Evolutionary conservation across 2,888 invertebrate species (phyloP).

Genomic region (Platycnemis pennipes): DNA sequence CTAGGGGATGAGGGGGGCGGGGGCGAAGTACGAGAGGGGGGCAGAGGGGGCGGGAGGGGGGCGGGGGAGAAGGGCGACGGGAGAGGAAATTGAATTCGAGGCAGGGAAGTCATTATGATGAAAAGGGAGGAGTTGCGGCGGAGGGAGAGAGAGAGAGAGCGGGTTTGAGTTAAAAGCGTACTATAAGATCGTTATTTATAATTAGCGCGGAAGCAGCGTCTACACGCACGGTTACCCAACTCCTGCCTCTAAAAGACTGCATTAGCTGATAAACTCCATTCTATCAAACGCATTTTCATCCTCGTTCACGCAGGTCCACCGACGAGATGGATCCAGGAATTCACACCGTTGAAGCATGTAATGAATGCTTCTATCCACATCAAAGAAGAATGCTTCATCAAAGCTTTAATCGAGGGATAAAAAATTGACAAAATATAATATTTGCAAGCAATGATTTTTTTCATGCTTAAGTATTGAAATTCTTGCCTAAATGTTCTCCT

Average conservation of each 20-base stretch:
- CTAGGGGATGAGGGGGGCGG: background rate
- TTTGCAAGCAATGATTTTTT: background rate
- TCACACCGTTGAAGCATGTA: background rate
- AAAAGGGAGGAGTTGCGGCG: background rate
- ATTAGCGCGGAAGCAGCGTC: background rate
- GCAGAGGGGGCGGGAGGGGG: background rate
- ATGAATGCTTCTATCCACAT: background rate
- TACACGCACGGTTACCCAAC: background rate
- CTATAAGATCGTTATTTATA: constrained; percentile 22
- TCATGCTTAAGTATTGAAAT: too few relatives aligned
- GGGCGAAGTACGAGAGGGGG: background rate
- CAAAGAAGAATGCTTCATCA: background rate
- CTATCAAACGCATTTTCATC: background rate
- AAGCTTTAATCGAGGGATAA: too few relatives aligned
- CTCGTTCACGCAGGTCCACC: background rate
- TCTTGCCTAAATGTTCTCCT: too few relatives aligned
- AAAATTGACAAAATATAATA: too few relatives aligned
- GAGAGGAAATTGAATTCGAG: constrained; percentile 24
- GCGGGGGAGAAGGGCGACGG: background rate
- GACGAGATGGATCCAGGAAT: background rate
- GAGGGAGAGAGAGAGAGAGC: background rate
- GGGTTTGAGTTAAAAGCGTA: background rate
- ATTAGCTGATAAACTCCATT: background rate
- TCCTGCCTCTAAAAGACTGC: background rate
- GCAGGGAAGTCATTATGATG: background rate